Percentiles rank a stretch among this genome's conserved stretches.
These are phyloP conservation scores for Machimus atricapillus DNA, from an alignment of 2,888 invertebrate genomes.

Conservation along the genomic window DNA sequence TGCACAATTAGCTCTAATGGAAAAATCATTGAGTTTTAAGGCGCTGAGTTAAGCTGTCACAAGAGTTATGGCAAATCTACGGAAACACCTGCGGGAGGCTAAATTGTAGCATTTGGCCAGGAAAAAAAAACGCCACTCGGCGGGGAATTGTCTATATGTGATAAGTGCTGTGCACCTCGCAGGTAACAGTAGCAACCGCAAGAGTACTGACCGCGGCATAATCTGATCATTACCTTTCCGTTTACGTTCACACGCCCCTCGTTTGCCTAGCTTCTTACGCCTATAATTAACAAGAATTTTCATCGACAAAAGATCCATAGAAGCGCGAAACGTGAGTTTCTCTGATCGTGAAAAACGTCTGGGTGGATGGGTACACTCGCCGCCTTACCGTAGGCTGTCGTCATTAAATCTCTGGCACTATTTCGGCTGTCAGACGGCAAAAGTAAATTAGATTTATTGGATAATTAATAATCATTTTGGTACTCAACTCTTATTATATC, in stretches of 20 bases:
- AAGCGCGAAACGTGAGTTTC: not conserved
- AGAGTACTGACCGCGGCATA: conserved; percentile 28
- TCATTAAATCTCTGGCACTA: conserved; percentile 18
- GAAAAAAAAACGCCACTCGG: not conserved
- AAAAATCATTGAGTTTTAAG: not conserved
- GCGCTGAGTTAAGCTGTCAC: not conserved
- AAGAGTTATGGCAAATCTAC: not conserved
- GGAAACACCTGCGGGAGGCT: not conserved
- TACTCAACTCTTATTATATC: not conserved
- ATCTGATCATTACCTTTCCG: conserved; percentile 25
- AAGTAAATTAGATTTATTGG: conserved; percentile 45
- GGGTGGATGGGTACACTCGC: not conserved
- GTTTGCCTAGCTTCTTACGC: not conserved
- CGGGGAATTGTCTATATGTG: not conserved
- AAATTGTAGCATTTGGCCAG: not conserved
- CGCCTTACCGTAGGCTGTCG: not conserved
- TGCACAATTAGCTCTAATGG: not conserved
- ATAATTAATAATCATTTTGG: conserved; percentile 40
- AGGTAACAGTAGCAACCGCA: conserved; percentile 30
- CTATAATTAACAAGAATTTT: conserved; percentile 23
- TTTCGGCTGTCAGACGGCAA: conserved; percentile 42
- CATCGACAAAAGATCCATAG: not conserved
- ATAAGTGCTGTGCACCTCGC: conserved; percentile 18
- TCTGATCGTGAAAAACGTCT: not conserved
- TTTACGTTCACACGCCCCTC: conserved; percentile 1